Evolutionary conservation across 2,797 vertebrate species (phyloP).

Genomic region (Diplodus sargus): DNA sequence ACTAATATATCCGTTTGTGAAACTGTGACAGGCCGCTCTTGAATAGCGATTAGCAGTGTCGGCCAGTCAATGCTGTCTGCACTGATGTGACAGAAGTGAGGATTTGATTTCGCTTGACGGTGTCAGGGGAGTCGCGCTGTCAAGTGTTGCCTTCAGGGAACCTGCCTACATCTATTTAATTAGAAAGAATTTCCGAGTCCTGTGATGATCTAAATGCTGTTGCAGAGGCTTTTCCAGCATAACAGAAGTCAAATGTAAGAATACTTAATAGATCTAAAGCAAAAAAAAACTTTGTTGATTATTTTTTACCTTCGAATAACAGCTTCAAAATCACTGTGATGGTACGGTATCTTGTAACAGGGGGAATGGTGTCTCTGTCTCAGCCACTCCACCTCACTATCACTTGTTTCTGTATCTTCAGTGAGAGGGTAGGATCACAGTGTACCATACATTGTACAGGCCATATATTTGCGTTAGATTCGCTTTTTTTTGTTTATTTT

Average conservation of each 20-base stretch:
- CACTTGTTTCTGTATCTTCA: too few relatives aligned
- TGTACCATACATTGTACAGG: too few relatives aligned
- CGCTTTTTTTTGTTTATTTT: too few relatives aligned
- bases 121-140: background rate
- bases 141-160: constrained; percentile 6
- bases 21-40: constrained; percentile 26
- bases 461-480: too few relatives aligned
- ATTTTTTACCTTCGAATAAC: too few relatives aligned
- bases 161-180: constrained; percentile 16
- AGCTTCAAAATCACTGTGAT: too few relatives aligned
- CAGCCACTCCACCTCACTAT: too few relatives aligned
- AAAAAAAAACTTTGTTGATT: too few relatives aligned
- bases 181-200: constrained; percentile 6
- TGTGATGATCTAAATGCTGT: background rate
- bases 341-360: too few relatives aligned
- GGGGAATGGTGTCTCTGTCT: too few relatives aligned
- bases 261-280: background rate
- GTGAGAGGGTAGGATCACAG: too few relatives aligned
- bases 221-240: background rate
- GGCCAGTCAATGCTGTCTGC: constrained; percentile 14
- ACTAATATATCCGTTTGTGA: constrained; percentile 26
- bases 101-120: constrained; percentile 50
- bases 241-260: background rate
- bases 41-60: constrained; percentile 33
- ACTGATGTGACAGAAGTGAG: constrained; percentile 28